Evolutionary conservation across 2,113 vertebrate genomes (phyloP).

Genomic region (Gambusia holbrooki): DNA sequence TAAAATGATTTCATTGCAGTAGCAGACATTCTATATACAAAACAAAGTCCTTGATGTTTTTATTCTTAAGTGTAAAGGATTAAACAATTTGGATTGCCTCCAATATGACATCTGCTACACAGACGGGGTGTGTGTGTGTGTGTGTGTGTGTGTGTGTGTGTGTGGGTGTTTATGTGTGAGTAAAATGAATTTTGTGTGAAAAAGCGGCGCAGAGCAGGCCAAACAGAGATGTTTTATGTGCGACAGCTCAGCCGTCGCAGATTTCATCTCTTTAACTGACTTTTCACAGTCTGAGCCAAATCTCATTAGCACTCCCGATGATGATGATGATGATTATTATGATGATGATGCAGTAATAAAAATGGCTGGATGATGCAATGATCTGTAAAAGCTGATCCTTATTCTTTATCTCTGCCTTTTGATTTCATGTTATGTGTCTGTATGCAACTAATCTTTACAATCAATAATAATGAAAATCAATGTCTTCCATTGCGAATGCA

Average conservation of each 20-base stretch:
- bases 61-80: conserved; percentile 46
- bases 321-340: conserved; percentile 1
- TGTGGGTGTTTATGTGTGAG: background rate
- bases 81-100: conserved; percentile 51
- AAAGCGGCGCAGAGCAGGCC: conserved; percentile 4
- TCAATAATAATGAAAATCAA: background rate
- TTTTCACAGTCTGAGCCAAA: conserved; percentile 11
- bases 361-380: conserved; percentile 20
- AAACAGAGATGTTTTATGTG: background rate
- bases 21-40: conserved; percentile 21
- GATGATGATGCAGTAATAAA: conserved; percentile 10
- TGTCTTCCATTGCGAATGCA: background rate
- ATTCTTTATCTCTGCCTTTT: background rate
- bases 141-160: conserved; percentile 7
- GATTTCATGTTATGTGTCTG: background rate
- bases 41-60: conserved; percentile 12
- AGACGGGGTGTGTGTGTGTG: conserved; percentile 11
- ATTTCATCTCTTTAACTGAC: conserved; percentile 25
- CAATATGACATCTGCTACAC: conserved; percentile 32
- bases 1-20: conserved; percentile 39
- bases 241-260: conserved; percentile 5
- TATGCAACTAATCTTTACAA: background rate
- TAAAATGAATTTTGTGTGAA: conserved; percentile 12
- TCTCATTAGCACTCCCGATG: conserved; percentile 17
- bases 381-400: background rate